Evolutionary conservation across 2,113 vertebrate species (phyloP).

Genomic region (Loxodonta africana): DNA sequence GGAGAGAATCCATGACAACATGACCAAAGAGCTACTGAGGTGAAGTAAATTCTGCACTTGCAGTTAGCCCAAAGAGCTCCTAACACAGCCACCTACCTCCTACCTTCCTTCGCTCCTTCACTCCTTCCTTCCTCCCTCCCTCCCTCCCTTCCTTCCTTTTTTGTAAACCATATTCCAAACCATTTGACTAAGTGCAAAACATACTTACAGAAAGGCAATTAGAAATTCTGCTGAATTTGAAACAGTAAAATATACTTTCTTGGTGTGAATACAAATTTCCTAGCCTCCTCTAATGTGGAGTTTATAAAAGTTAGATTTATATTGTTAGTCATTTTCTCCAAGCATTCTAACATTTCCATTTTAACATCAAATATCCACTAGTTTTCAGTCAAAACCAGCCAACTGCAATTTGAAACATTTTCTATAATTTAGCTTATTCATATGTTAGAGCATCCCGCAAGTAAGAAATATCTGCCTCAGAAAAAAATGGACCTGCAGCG

Average conservation of each 20-base stretch:
- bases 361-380: conserved; percentile 51
- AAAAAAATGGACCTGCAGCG: conserved; percentile 29
- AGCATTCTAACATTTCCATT: conserved; percentile 59
- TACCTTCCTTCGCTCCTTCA: too few species aligned
- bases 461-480: conserved; percentile 45
- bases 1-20: neutral
- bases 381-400: conserved; percentile 66
- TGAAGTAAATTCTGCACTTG: neutral
- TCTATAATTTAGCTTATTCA: conserved; percentile 68
- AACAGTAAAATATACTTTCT: conserved; percentile 9
- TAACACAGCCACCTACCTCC: neutral
- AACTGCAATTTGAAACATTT: conserved; percentile 68
- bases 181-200: neutral
- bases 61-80: neutral
- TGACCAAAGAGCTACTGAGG: neutral
- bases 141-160: neutral
- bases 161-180: neutral
- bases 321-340: conserved; percentile 45
- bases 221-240: neutral
- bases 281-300: neutral
- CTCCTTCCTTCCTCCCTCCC: neutral
- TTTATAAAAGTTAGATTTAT: conserved; percentile 36
- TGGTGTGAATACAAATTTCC: neutral
- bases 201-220: neutral
- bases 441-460: conserved; percentile 52